These are phyloP conservation scores for Hippasteria phrygiana DNA, from an alignment of 53 echinoderm and acorn worm species.

Conservation along the genomic window DNA sequence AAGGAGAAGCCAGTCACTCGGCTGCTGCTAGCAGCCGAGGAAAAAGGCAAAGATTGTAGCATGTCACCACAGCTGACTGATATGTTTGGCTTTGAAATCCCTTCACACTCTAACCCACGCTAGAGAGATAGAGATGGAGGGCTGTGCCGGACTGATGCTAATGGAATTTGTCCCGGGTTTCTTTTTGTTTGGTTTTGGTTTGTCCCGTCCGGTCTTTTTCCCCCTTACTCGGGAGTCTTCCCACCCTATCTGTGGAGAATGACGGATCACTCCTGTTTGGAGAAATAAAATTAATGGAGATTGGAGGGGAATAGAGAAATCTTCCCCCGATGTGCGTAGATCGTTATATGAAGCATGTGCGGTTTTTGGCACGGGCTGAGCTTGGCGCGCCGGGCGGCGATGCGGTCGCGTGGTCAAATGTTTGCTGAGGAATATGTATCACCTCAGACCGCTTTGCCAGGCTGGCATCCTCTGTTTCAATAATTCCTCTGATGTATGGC, in stretches of 20 bases:
- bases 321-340: neutral
- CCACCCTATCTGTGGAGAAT: slow-evolving; percentile 17
- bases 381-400: neutral
- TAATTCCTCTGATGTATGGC: slow-evolving; percentile 39
- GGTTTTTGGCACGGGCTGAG: neutral
- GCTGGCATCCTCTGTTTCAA: slow-evolving; percentile 36
- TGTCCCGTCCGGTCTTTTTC: neutral
- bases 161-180: slow-evolving; percentile 33
- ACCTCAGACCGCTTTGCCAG: slow-evolving; percentile 12
- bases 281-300: slow-evolving; percentile 56
- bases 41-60: slow-evolving; percentile 33
- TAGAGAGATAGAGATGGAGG: neutral
- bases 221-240: neutral
- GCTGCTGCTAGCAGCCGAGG: neutral
- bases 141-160: neutral
- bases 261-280: slow-evolving; percentile 41
- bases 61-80: slow-evolving; percentile 57
- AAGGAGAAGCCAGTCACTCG: neutral
- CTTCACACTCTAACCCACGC: slow-evolving; percentile 42
- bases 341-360: neutral
- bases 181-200: slow-evolving; percentile 17
- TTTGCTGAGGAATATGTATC: slow-evolving; percentile 58
- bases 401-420: slow-evolving; percentile 52
- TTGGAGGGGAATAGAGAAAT: slow-evolving; percentile 9
- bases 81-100: slow-evolving; percentile 64